Percentiles rank a stretch among this genome's conserved stretches.
These are phyloP conservation scores for Recurvirostra avosetta DNA, from an alignment of 2,113 vertebrate species.

Conservation along the genomic window DNA sequence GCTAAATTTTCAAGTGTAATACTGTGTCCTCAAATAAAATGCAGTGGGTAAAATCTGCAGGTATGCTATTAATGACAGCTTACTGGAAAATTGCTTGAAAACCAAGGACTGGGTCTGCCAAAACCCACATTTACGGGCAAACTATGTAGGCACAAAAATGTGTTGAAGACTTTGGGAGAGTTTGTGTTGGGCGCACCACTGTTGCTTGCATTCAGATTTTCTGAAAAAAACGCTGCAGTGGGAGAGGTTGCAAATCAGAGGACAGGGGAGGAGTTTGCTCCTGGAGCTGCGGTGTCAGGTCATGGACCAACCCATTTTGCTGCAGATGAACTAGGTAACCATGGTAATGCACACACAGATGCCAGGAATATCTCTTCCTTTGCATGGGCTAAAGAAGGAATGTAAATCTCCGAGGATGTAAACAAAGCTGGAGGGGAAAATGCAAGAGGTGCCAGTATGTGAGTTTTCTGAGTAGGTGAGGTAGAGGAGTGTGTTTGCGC, in stretches of 20 bases:
- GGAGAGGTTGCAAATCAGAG: not conserved
- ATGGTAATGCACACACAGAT: not conserved
- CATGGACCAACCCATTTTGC: not conserved
- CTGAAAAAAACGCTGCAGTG: accelerated
- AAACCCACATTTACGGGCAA: not conserved
- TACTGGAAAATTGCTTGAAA: not conserved
- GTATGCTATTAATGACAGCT: not conserved
- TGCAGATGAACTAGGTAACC: slow-evolving; percentile 47
- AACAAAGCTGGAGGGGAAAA: slow-evolving; percentile 8
- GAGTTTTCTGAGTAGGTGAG: not conserved
- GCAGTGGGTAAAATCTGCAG: not conserved
- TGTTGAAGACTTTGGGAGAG: not conserved
- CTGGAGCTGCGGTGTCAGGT: not conserved
- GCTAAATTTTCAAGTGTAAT: not conserved
- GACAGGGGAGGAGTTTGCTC: not conserved
- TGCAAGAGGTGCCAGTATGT: not conserved
- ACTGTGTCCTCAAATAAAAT: not conserved
- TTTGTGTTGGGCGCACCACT: not conserved
- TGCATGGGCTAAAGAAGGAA: slow-evolving; percentile 23
- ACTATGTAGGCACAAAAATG: not conserved
- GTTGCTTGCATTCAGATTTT: not conserved
- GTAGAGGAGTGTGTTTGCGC: not conserved
- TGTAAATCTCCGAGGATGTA: slow-evolving; percentile 21
- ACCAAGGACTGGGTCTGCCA: not conserved
- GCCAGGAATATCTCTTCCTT: slow-evolving; percentile 30